Base-by-base conservation (phyloP, 2,888 invertebrate genomes). In the Dolichomitus sp. region DNA sequence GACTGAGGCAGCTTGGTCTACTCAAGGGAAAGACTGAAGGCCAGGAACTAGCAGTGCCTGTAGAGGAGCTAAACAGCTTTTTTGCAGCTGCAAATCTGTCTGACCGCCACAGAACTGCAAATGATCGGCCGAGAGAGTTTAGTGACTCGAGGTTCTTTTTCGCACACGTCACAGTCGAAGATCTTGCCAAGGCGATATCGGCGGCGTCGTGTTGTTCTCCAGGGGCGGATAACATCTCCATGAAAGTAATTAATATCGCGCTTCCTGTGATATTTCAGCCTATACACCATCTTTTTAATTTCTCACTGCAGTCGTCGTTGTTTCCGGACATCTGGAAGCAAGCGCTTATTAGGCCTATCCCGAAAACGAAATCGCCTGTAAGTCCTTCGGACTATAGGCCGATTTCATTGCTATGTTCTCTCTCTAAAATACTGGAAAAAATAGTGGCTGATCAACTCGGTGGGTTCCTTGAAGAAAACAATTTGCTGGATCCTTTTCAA, bases 401-500 rank as follows among this genome's bases (percentile, higher is more conserved):
- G 0, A 88, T 90, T 0, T 87, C 87, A 14, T 52, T 89, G 2
- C 68, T 88, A 2, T 83, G 85, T 5, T 48, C 66, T n/a, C 45
- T 45, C n/a, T 14, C 45, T 1, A n/a, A 14, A 4, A n/a, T n/a
- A n/a, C n/a, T 45, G 9, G 45, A 45, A n/a, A 45, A n/a, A 11
- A 11, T 45, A 4, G 45, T 45, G 45, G 45, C 45, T 5, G n/a
- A n/a, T 0, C 90, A 90, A 45, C 50, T 90, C 0, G 57, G 54
- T 3, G 27, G 19, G 4, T 87, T 83, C 40, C 19, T 90, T 0
- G 85, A 87, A 14, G 12, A 12, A 5, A 78, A 87, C 57, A 66
- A 85, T 4, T 57, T 88, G 1, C 61, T 91, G 0, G 88, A 89
- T 4, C 68, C 66, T 0, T 19, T 57, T 6, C 90, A 91, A 65